Evolutionary conservation across 2,888 invertebrate species (phyloP).

Genomic region (Ypsolopha sequella): DNA sequence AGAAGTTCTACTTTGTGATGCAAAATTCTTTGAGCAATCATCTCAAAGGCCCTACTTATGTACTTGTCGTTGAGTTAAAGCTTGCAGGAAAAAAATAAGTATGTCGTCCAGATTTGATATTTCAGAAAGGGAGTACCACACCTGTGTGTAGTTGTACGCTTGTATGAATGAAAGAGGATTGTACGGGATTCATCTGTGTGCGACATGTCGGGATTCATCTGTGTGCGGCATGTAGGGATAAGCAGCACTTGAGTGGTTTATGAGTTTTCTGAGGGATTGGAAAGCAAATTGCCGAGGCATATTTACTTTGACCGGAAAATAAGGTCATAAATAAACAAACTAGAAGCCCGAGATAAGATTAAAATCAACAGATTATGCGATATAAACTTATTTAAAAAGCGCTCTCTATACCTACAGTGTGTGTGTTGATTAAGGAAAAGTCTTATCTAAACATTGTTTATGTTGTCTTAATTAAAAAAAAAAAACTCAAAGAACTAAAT

Average conservation of each 20-base stretch:
- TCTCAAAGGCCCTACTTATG: conserved; percentile 19
- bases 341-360: too few species aligned
- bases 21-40: conserved; percentile 42
- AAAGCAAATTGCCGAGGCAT: conserved; percentile 1
- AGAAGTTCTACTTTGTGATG: conserved; percentile 23
- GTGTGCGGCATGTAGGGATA: conserved; percentile 7
- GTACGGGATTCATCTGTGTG: background rate
- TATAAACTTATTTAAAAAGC: too few species aligned
- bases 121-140: conserved; percentile 15
- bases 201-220: background rate
- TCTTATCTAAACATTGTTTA: too few species aligned
- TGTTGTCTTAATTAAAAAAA: too few species aligned
- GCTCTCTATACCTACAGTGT: too few species aligned
- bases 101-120: conserved; percentile 46
- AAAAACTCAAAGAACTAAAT: background rate
- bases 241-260: conserved; percentile 29
- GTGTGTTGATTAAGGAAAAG: too few species aligned
- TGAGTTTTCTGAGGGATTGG: conserved; percentile 24
- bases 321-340: background rate
- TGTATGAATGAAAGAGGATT: too few species aligned
- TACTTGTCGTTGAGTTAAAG: background rate
- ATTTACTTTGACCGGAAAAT: conserved; percentile 2
- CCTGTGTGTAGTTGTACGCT: conserved; percentile 26
- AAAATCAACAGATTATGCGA: too few species aligned
- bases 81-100: conserved; percentile 42